Base-by-base conservation (phyloP, 2,888 invertebrate species). In the Pterostichus niger region DNA sequence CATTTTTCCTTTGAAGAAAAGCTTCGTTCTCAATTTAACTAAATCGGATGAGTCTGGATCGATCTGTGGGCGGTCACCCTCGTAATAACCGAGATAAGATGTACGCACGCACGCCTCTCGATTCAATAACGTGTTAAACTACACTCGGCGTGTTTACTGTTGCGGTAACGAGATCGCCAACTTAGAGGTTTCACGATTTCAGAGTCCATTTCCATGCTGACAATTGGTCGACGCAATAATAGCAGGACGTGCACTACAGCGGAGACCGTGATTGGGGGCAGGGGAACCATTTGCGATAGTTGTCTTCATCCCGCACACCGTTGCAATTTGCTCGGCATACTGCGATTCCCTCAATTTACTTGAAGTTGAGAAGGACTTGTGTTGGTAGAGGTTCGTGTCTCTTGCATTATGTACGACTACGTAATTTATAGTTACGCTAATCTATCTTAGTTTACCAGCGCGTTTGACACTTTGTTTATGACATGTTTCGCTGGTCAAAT, bases 391-490 rank as follows among this genome's bases (percentile, higher is more conserved):
- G 24, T 2, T 33, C 40, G 46, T 15, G 73, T 44, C 49, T 73
- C 73, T 11, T 46, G 80, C 54, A 68, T 80, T 64, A 80, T 81
- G 80, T 81, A 79, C 44, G 59, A 73, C 73, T 35, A 49, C 59
- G 82, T 76, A 82, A 76, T 82, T 82, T 76, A 82, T 82, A 82
- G 82, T 75, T 81, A 54, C 13, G 54, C 46, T 59, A 82, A 82
- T 82, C 82, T 82, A 76, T 82, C 82, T 82, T 82, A 82, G 82
- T 75, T 82, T 82, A 46, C 33, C 59, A 61, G 49, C 80, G 40
- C 75, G 75, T 82, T 82, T 75, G 82, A 73, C 82, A 76, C 76
- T 82, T 82, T 76, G 82, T 82, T 75, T 49, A 76, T 59, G 61
- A 64, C 76, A 49, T 59, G 75, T 52, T 81, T 35, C 68, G 11